Evolutionary conservation across 2,797 vertebrate genomes (phyloP), one percentile per base, ranked within the genome.

Genomic region (Neosalanx taihuensis): DNA sequence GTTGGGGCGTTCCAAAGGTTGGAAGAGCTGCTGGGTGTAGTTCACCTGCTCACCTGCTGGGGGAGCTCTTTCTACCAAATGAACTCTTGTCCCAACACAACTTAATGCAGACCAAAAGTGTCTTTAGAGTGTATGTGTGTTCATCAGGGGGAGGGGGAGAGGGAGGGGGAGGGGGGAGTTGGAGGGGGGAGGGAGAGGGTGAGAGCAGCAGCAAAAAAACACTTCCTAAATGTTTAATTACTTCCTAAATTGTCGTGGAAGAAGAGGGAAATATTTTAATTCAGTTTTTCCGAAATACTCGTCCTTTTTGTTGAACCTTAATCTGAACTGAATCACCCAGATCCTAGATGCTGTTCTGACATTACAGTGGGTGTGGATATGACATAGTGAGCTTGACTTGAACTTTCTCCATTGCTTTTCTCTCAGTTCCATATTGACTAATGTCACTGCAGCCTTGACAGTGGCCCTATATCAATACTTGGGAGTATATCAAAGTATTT

Each of bases 31-130:
- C 59, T 35, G 37, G n/a, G 58, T 30, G 10, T 59, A 77, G 13
- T 75, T 26, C 64, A 31, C 17, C 23, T 1, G 31, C 56, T 64
- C 46, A 46, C 79, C 85, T 81, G 76, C 56, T 69, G 85, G 72
- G 81, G 85, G 82, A 70, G 79, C 81, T 83, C 81, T 72, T 66
- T 79, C 70, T 70, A n/a, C 79, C 46, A 83, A 67, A 78, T 70
- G 60, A 84, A 81, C 65, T 69, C 33, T n/a, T 1, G 17, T 17
- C 51, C 17, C 1, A 53, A n/a, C 51, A 17, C 18, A 53, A n/a
- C 51, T 41, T 41, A 18, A 53, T 53, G 51, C 13, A 53, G 18
- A 17, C 51, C 51, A 53, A 53, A 53, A n/a, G 51, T n/a, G 51
- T 53, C 15, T 53, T 17, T 53, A n/a, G 15, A n/a, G 51, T 53